A percentile compares a stretch with the other conserved stretches of the same genome.
Evolutionary conservation across 2,113 vertebrate genomes (phyloP).

Genomic region (Brachionichthys hirsutus): DNA sequence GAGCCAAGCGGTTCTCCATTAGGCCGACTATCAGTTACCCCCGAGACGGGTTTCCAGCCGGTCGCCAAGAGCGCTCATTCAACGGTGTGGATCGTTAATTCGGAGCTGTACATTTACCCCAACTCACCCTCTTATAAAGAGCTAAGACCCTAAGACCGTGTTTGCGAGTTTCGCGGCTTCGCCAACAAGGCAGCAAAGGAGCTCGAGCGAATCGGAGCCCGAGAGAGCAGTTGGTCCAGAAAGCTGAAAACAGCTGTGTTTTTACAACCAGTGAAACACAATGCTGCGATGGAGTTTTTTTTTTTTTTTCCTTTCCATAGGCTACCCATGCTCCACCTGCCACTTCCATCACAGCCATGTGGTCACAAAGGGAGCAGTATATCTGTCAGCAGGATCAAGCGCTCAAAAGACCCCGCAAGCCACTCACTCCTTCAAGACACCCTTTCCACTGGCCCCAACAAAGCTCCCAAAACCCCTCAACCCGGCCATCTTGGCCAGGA

Average conservation of each 20-base stretch:
- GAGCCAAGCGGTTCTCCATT: conserved; percentile 61
- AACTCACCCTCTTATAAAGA: conserved; percentile 66
- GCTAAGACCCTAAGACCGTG: conserved; percentile 72
- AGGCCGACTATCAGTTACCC: conserved; percentile 35
- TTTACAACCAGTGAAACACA: conserved; percentile 78
- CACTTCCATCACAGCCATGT: conserved; percentile 72
- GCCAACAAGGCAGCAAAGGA: conserved; percentile 73
- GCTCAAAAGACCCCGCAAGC: conserved; percentile 69
- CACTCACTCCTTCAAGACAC: conserved; percentile 67
- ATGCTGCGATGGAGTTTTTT: conserved; percentile 59
- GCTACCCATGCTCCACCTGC: conserved; percentile 74
- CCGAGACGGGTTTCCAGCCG: conserved; percentile 42
- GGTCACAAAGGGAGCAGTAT: conserved; percentile 72
- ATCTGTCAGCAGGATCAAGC: conserved; percentile 75
- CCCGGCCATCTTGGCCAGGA: conserved; percentile 37
- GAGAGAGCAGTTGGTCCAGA: conserved; percentile 47
- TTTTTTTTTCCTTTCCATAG: conserved; percentile 32
- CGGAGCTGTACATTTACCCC: conserved; percentile 65
- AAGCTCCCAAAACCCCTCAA: conserved; percentile 53
- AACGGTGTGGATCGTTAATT: conserved; percentile 62
- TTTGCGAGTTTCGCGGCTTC: conserved; percentile 67
- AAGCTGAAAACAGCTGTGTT: conserved; percentile 77
- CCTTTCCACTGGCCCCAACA: conserved; percentile 48
- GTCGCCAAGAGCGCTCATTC: conserved; percentile 59
- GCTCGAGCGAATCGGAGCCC: conserved; percentile 62